Percentiles rank a stretch among this genome's conserved stretches.
phyloP scores from a whole-genome alignment of 1,140 invertebrate species.

The Eupristina koningsbergeri region DNA sequence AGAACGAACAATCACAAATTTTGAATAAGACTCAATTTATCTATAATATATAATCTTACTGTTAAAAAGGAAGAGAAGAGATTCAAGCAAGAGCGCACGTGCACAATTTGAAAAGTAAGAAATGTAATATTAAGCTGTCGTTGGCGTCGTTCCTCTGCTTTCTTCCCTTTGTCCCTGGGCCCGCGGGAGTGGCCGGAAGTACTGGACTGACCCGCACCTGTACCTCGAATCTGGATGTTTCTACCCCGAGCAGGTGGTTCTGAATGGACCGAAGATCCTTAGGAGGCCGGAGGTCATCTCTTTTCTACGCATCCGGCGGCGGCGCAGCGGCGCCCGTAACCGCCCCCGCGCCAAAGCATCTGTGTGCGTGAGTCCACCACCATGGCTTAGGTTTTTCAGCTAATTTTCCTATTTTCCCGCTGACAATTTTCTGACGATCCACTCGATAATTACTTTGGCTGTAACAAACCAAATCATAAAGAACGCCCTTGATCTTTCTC shows the following conservation, averaged over 20 bases:
- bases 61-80: neutral
- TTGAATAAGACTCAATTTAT: too few relatives aligned
- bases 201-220: neutral
- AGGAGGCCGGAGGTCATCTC: constrained; percentile 4
- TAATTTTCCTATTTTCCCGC: neutral
- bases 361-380: neutral
- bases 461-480: too few relatives aligned
- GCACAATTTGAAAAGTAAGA: neutral
- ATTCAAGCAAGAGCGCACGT: neutral
- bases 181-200: too few relatives aligned
- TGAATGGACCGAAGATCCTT: constrained; percentile 35
- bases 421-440: too few relatives aligned
- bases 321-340: neutral
- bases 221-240: constrained; percentile 23
- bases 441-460: too few relatives aligned
- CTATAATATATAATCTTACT: too few relatives aligned
- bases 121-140: neutral
- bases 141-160: too few relatives aligned
- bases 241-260: constrained; percentile 38
- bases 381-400: too few relatives aligned
- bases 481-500: too few relatives aligned
- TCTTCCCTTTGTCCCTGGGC: neutral
- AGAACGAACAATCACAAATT: too few relatives aligned
- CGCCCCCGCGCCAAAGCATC: neutral
- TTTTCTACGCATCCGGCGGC: constrained; percentile 10